Evolutionary conservation across 1,140 invertebrate species (phyloP).

Genomic region (Rhopalosiphum padi): DNA sequence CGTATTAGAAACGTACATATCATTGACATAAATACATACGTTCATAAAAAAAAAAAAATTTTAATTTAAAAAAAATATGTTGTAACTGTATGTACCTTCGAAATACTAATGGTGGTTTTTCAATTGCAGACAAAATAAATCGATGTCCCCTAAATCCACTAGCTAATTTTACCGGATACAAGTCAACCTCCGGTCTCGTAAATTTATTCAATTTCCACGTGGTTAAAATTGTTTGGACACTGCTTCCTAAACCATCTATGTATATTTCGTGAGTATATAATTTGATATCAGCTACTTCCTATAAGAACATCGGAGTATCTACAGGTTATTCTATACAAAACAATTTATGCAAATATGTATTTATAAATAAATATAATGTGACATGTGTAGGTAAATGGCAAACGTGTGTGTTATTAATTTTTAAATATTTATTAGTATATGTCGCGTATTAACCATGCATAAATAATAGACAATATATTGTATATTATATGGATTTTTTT

Average conservation of each 20-base stretch:
- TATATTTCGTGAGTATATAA: slow-evolving; percentile 76
- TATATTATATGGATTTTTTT: too few species aligned
- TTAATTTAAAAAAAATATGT: not conserved
- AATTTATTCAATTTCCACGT: slow-evolving; percentile 72
- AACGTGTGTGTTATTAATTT: too few species aligned
- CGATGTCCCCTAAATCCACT: slow-evolving; percentile 75
- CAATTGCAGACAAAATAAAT: slow-evolving; percentile 70
- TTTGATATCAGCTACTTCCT: slow-evolving; percentile 59
- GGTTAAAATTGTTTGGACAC: slow-evolving; percentile 69
- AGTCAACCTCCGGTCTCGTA: slow-evolving; percentile 68
- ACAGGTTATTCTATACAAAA: not conserved
- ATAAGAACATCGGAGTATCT: not conserved
- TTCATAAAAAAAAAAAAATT: not conserved
- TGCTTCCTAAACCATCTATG: slow-evolving; percentile 72
- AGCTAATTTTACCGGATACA: slow-evolving; percentile 74
- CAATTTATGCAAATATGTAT: too few species aligned
- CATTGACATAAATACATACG: not conserved
- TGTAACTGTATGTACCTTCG: slow-evolving; percentile 65
- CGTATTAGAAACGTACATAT: not conserved
- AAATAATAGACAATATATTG: too few species aligned
- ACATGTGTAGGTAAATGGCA: too few species aligned
- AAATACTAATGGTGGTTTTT: slow-evolving; percentile 76
- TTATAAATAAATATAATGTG: too few species aligned
- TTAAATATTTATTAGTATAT: too few species aligned
- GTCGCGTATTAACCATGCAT: too few species aligned